Conservation (phyloP, 92 coral and sea anemone species). For the Epizoanthus stellaris region DNA sequence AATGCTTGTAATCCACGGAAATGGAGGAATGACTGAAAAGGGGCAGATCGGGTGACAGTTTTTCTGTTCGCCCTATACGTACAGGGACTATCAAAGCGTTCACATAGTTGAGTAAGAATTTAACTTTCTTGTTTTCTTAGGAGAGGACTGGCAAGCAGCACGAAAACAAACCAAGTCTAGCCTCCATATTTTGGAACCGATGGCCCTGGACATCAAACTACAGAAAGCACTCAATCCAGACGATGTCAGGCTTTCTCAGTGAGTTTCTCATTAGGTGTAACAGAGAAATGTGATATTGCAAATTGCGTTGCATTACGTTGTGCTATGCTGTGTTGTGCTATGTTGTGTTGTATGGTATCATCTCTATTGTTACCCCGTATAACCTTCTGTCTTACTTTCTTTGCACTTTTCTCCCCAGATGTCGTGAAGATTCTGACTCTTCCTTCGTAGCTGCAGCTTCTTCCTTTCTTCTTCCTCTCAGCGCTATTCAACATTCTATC, state of each 20-base stretch:
- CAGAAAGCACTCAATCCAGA: constrained; percentile 93
- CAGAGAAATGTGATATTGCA: neutral
- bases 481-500: constrained; percentile 22
- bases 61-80: too few species aligned
- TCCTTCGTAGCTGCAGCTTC: neutral
- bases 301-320: too few species aligned
- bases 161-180: constrained; percentile 73
- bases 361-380: neutral
- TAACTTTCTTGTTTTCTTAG: constrained; percentile 43
- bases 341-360: neutral
- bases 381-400: too few species aligned
- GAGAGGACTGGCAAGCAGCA: constrained; percentile 91
- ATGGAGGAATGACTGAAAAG: too few species aligned
- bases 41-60: too few species aligned
- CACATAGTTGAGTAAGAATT: neutral
- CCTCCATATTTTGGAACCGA: constrained; percentile 85
- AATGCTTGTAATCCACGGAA: too few species aligned
- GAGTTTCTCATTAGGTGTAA: constrained; percentile 32
- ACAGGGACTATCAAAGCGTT: too few species aligned
- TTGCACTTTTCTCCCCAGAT: constrained; percentile 25
- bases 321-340: neutral
- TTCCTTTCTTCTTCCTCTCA: constrained; percentile 32
- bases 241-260: constrained; percentile 97
- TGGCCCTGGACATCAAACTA: constrained; percentile 83
- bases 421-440: constrained; percentile 1